Base-by-base conservation (phyloP, 2,888 invertebrate species). In the Calliphora vomitoria region DNA sequence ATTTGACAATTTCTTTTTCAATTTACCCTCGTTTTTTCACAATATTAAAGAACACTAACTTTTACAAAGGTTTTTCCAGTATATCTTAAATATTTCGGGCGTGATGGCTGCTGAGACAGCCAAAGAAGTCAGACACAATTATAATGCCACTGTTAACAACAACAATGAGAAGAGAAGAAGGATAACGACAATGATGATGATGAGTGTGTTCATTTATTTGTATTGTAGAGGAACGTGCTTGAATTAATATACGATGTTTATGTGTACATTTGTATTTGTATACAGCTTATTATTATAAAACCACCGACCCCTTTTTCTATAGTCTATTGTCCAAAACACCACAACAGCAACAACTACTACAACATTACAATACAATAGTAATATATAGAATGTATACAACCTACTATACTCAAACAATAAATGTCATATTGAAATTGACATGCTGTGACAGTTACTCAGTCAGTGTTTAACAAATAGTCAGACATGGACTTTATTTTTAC, bases 401-500 rank as follows among this genome's bases (percentile, higher is more conserved):
- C 35, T 35, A 35, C 35, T 35, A n/a, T 31, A 47, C 13, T 13
- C 25, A 60, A 6, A 80, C 88, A 88, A 82, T 88, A 88, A 82
- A 79, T 85, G 76, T 88, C 85, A 85, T 85, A 87, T 85, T 82
- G 85, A 75, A 85, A 87, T 82, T 85, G 79, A 85, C 85, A 80
- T 64, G 85, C 85, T 88, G 87, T 88, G 87, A 85, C 85, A 88
- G 80, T 87, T 84, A 82, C 68, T 83, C 80, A 79, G 69, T 71
- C 80, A 53, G 53, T 79, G 62, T 62, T 84, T 82, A 78, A 69
- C 78, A 76, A 78, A 86, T 82, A 79, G 69, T 78, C 68, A 76
- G 83, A 81, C 76, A 83, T 64, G 31, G 38, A 11, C 60, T 41
- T 53, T 62, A 53, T 31, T 50, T 60, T 69, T 62, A 35, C 62